Evolutionary conservation across 2,888 invertebrate genomes (phyloP).

Genomic region (Myathropa florea): DNA sequence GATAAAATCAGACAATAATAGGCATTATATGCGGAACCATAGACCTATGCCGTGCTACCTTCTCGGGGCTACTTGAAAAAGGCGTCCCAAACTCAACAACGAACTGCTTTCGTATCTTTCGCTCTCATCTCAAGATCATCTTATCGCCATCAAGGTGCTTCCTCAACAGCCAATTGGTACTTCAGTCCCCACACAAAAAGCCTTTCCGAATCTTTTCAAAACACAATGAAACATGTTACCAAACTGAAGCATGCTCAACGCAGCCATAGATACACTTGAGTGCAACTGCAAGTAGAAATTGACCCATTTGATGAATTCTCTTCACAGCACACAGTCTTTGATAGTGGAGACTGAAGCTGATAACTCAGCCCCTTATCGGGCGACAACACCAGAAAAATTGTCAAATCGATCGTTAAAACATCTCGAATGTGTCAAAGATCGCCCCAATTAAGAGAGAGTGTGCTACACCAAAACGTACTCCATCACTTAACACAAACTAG

Average conservation of each 20-base stretch:
- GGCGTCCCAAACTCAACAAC: neutral
- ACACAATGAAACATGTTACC: neutral
- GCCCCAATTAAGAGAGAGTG: slow-evolving; percentile 41
- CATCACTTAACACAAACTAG: slow-evolving; percentile 15
- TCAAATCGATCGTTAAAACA: slow-evolving; percentile 28
- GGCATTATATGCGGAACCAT: neutral
- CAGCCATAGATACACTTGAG: neutral
- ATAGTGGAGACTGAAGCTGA: neutral
- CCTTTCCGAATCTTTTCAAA: neutral
- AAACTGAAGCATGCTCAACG: neutral
- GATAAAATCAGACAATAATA: neutral
- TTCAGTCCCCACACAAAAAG: neutral
- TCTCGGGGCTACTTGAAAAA: neutral
- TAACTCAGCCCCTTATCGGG: neutral
- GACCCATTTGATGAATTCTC: neutral
- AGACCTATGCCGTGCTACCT: neutral
- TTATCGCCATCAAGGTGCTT: neutral
- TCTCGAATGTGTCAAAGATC: slow-evolving; percentile 53
- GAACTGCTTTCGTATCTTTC: neutral
- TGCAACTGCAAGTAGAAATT: neutral
- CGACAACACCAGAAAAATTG: neutral
- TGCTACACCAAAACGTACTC: neutral
- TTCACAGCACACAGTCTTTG: no score
- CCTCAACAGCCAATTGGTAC: neutral
- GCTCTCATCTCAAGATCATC: neutral